Conservation (phyloP, 2,113 vertebrate genomes). For the Paedocypris sp. region DNA sequence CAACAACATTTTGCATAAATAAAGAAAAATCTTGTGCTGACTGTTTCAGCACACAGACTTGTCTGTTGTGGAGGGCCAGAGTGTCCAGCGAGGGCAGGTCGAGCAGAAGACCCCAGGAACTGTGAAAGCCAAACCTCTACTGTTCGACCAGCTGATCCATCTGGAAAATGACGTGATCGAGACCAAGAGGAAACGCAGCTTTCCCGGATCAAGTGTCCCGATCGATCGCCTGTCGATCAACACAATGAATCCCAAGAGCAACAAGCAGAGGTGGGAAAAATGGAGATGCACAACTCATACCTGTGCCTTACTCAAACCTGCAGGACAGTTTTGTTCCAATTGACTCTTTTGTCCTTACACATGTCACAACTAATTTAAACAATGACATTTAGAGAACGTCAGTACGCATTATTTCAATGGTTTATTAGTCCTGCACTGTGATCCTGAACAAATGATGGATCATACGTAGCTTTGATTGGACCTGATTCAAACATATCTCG, state of each 20-base stretch:
- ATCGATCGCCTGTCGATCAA: conserved; percentile 77
- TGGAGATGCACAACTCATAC: no score
- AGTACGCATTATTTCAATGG: no score
- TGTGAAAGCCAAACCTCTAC: conserved; percentile 57
- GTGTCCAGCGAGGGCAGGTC: conserved; percentile 3
- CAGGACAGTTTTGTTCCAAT: no score
- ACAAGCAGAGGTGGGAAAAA: conserved; percentile 68
- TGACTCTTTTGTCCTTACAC: no score
- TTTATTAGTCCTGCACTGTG: no score
- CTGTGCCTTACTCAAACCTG: no score
- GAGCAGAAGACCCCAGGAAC: conserved; percentile 54
- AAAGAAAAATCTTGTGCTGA: no score
- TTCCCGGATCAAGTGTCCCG: conserved; percentile 68
- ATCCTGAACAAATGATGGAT: background rate
- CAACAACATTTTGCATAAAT: no score
- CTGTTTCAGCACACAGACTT: conserved; percentile 45
- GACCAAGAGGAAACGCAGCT: conserved; percentile 83
- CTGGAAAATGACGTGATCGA: conserved; percentile 78
- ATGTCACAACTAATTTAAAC: no score
- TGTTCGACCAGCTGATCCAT: conserved; percentile 61
- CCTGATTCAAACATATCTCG: no score
- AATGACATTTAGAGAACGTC: no score
- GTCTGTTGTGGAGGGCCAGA: conserved; percentile 14
- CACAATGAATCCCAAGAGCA: conserved; percentile 58
- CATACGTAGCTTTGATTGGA: conserved; percentile 12